Conservation (phyloP, 2,797 vertebrate genomes). For the Microctenopoma steveboyesi region DNA sequence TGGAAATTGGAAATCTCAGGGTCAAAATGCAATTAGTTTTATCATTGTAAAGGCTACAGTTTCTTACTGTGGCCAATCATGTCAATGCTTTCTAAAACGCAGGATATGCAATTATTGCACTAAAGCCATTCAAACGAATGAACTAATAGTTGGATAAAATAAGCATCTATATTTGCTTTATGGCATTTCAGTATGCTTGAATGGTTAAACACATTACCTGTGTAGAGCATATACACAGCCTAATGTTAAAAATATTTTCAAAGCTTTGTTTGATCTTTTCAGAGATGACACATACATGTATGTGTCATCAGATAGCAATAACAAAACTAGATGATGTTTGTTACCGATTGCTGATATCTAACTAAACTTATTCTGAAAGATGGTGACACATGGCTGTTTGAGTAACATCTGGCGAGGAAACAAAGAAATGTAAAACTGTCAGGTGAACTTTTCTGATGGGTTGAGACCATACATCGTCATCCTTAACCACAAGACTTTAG, state of each 20-base stretch:
- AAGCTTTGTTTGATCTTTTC: not conserved
- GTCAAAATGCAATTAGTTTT: not conserved
- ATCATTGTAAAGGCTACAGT: not conserved
- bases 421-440: not conserved
- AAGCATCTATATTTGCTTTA: not conserved
- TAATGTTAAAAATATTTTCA: not conserved
- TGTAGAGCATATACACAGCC: too few species aligned
- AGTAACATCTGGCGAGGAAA: not conserved
- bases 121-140: not conserved
- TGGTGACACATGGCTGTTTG: not conserved
- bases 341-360: not conserved
- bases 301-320: not conserved
- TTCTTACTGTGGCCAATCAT: not conserved
- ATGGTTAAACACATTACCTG: too few species aligned
- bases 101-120: not conserved
- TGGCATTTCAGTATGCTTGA: not conserved
- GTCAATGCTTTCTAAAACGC: not conserved
- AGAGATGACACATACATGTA: not conserved
- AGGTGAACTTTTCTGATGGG: not conserved
- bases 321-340: too few species aligned
- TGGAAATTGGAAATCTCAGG: not conserved
- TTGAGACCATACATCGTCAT: not conserved
- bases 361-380: too few species aligned
- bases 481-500: too few species aligned
- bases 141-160: not conserved